A percentile compares a stretch with the other conserved stretches of the same genome.
These are phyloP conservation scores for Eledone cirrhosa DNA, from an alignment of 2,888 invertebrate species.

Conservation along the genomic window DNA sequence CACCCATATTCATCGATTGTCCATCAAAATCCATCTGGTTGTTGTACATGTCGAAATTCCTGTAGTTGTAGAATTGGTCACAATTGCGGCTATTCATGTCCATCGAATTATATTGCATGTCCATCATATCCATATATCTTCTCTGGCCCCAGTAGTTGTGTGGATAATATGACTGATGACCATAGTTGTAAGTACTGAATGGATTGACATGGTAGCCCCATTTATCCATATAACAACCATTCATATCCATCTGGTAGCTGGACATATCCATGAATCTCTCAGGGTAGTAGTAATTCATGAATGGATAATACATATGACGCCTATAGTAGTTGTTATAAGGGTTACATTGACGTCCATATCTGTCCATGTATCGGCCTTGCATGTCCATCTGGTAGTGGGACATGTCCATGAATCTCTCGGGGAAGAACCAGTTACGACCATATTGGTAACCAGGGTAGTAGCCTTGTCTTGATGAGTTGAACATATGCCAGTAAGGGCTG, in stretches of 20 bases:
- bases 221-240: conserved; percentile 1
- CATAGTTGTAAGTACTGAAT: neutral
- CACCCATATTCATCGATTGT: too few relatives aligned
- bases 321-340: neutral
- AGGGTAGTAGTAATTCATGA: neutral
- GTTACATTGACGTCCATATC: neutral
- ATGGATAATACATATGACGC: neutral
- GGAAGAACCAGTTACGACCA: neutral
- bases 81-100: neutral
- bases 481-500: neutral
- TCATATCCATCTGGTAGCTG: conserved; percentile 1
- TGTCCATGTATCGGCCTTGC: conserved; percentile 16
- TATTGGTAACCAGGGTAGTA: neutral
- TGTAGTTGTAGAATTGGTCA: neutral
- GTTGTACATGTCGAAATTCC: too few relatives aligned
- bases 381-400: conserved; percentile 22
- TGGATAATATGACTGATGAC: neutral
- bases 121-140: neutral
- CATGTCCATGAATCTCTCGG: conserved; percentile 7
- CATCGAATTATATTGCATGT: neutral
- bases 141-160: neutral
- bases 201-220: neutral
- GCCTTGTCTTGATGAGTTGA: neutral
- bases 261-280: conserved; percentile 23
- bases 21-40: too few relatives aligned